Conservation (phyloP, 2,888 invertebrate species). For the Hesperia comma region DNA sequence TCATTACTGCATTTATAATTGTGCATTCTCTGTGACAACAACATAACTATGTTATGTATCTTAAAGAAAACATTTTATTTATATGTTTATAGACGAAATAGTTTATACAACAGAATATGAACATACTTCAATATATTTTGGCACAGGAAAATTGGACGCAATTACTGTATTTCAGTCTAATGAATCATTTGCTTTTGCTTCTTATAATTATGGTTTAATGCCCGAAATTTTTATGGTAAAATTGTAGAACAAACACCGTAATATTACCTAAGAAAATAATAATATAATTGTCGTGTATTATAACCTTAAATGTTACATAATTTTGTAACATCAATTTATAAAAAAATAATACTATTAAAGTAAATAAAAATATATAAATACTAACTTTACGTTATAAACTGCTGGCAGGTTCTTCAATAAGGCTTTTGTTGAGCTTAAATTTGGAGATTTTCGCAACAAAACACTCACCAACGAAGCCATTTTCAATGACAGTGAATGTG, state of each 20-base stretch:
- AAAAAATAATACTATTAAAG: conserved; percentile 30
- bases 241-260: background rate
- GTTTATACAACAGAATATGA: no score
- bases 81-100: no score
- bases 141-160: no score
- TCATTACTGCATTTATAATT: no score
- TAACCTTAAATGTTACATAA: conserved; percentile 79
- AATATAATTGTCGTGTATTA: conserved; percentile 16
- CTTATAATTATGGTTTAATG: background rate
- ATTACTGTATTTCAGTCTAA: no score
- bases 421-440: conserved; percentile 67
- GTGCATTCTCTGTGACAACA: no score
- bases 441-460: conserved; percentile 83
- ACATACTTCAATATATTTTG: no score
- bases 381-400: conserved; percentile 81
- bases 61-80: no score
- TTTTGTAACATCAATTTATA: conserved; percentile 52
- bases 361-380: conserved; percentile 44
- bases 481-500: conserved; percentile 63
- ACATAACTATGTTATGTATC: no score
- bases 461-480: conserved; percentile 79
- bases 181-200: background rate
- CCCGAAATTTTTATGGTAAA: background rate
- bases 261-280: background rate
- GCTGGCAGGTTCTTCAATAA: conserved; percentile 78